Evolutionary conservation across 2,888 invertebrate species (phyloP), one percentile per base, ranked within the genome.

Genomic region (Acholoe squamosa): DNA sequence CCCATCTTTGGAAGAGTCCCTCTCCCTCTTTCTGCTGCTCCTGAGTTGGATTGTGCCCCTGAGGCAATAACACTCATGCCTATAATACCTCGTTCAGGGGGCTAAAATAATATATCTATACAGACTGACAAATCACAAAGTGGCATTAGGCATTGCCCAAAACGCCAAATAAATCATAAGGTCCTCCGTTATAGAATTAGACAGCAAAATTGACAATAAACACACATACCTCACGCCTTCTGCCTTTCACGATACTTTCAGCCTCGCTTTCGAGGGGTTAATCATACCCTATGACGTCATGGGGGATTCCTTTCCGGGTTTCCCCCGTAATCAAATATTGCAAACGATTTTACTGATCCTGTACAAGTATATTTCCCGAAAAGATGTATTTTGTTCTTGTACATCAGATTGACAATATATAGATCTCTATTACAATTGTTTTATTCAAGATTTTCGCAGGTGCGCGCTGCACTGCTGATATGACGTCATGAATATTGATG

Each of bases 261-360:
- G 86, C 86, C 86, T 86, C 86, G 86, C 22, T 86, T 86, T 86
- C 54, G 56, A 54, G 86, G 86, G 86, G 86, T 86, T 86, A 86
- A 86, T 86, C 86, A 86, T 86, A 86, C 54, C 25, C 5, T 28
- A 86, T 86, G 86, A 86, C 86, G 86, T 86, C 86, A 86, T 54
- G 5, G 86, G 86, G 86, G 86, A 86, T 86, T 86, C 28, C 86
- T 86, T 84, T 86, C 86, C 86, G 86, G 86, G 54, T 86, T 86
- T 43, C 84, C 86, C 86, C 43, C 80, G 33, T 14, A 43, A 80
- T 31, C 0, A 80, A 34, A 22, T 80, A 80, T 25, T 16, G 76
- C 5, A 3, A 76, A 31, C 1, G 7, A 28, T 7, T 28, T 76
- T 76, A 28, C 3, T 7, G 16, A 25, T 25, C 19, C 0, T 7